Conservation (phyloP, 2,113 vertebrate genomes). For the Tylochromis polylepis region DNA sequence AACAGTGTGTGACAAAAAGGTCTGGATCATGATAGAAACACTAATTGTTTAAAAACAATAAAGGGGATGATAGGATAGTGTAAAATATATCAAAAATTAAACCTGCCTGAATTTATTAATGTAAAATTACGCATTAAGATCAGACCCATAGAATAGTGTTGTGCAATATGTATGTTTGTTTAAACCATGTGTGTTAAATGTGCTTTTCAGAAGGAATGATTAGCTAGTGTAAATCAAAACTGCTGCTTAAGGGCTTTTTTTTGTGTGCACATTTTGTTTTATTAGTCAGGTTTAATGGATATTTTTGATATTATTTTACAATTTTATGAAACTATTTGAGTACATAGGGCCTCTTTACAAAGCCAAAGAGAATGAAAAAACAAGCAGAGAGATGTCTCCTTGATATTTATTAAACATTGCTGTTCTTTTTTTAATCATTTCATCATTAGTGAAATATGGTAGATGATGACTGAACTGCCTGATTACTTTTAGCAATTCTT, state of each 20-base stretch:
- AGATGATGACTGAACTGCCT: neutral
- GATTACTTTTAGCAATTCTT: neutral
- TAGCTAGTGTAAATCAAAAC: neutral
- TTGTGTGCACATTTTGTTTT: neutral
- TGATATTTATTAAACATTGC: neutral
- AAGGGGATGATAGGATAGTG: neutral
- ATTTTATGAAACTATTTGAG: neutral
- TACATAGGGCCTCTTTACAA: neutral
- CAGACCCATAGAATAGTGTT: neutral
- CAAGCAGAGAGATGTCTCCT: neutral
- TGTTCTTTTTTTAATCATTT: neutral
- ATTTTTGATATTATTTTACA: neutral
- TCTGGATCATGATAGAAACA: slow-evolving; percentile 15
- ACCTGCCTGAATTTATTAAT: neutral
- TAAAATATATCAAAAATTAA: neutral
- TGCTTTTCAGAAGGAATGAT: neutral
- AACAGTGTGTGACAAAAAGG: slow-evolving; percentile 17
- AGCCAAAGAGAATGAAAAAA: neutral
- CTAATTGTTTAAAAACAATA: slow-evolving; percentile 15
- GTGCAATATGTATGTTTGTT: neutral
- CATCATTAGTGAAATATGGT: neutral
- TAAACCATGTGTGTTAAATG: neutral
- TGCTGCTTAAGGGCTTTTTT: neutral
- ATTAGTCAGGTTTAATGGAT: neutral
- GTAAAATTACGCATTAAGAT: neutral